These are phyloP conservation scores for Sinohyriopsis cumingii DNA, from an alignment of 2,888 invertebrate species.

Conservation along the genomic window DNA sequence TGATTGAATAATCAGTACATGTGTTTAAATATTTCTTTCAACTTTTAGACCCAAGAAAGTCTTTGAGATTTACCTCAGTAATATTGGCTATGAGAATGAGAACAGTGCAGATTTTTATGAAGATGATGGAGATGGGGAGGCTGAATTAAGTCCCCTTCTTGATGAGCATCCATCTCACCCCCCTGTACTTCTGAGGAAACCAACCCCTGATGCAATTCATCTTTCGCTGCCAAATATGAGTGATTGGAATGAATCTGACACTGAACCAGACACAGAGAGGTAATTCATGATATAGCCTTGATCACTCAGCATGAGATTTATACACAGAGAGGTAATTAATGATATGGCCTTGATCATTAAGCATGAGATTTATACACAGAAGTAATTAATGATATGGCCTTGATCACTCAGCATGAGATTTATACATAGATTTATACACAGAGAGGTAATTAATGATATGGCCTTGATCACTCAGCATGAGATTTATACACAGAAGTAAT, in stretches of 20 bases:
- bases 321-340: constrained; percentile 41
- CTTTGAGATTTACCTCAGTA: constrained; percentile 34
- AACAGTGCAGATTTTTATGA: constrained; percentile 23
- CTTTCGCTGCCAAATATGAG: constrained; percentile 37
- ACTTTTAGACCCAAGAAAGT: constrained; percentile 26
- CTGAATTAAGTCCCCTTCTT: constrained; percentile 6
- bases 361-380: constrained; percentile 24
- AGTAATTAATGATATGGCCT: constrained; percentile 15
- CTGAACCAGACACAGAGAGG: constrained; percentile 51
- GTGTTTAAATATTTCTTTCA: neutral
- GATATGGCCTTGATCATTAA: neutral
- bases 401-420: neutral
- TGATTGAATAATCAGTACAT: neutral
- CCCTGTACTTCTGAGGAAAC: constrained; percentile 21
- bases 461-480: constrained; percentile 13
- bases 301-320: neutral
- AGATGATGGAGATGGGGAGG: constrained; percentile 25
- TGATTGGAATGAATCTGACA: constrained; percentile 37
- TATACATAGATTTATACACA: constrained; percentile 12
- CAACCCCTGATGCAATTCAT: constrained; percentile 30
- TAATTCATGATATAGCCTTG: constrained; percentile 4
- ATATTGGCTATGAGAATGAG: constrained; percentile 13
- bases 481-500: constrained; percentile 26
- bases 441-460: constrained; percentile 15
- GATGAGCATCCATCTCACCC: constrained; percentile 2